Conservation (phyloP, 1,140 invertebrate genomes). For the Thalassaphorura encarpata region DNA sequence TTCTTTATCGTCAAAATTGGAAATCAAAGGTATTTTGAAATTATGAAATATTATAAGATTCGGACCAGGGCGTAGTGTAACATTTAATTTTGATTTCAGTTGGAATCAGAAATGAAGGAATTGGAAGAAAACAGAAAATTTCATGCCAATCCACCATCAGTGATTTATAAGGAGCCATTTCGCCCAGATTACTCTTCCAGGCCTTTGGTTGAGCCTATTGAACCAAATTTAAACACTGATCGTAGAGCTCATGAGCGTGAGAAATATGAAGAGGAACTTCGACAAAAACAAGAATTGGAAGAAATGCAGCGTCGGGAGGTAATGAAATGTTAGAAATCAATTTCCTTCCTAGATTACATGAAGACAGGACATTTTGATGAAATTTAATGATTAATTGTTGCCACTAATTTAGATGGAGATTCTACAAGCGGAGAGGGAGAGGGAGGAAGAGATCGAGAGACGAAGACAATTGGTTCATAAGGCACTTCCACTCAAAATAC, state of each 20-base stretch:
- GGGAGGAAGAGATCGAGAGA: not conserved
- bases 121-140: constrained; percentile 36
- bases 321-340: not conserved
- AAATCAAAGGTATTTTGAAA: constrained; percentile 16
- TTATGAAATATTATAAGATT: not conserved
- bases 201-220: constrained; percentile 38
- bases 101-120: constrained; percentile 31
- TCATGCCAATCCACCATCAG: constrained; percentile 41
- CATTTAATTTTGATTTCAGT: constrained; percentile 7
- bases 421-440: constrained; percentile 13
- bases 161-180: constrained; percentile 45
- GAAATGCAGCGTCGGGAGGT: constrained; percentile 30
- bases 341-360: too few species aligned
- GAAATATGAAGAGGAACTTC: constrained; percentile 39
- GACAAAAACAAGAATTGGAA: constrained; percentile 39
- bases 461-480: constrained; percentile 21
- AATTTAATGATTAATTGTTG: not conserved
- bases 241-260: constrained; percentile 39
- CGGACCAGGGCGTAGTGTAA: not conserved
- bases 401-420: constrained; percentile 13
- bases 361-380: not conserved
- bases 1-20: constrained; percentile 35
- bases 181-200: constrained; percentile 39
- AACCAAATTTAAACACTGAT: constrained; percentile 43
- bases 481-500: constrained; percentile 20